Conservation (phyloP, 2,888 invertebrate genomes). For the Spodoptera exigua region DNA sequence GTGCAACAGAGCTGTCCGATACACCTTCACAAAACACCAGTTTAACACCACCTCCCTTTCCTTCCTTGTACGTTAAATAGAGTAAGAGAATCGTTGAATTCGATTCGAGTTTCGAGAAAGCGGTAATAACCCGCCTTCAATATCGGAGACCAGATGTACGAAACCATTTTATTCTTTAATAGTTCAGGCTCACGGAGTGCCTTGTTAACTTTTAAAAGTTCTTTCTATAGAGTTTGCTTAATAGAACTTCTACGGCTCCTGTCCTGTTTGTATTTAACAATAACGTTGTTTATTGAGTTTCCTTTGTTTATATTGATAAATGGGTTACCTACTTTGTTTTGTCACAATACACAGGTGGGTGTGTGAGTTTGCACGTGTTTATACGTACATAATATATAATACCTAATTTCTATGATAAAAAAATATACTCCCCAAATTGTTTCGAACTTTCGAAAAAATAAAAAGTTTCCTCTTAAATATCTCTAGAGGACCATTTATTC, state of each 20-base stretch:
- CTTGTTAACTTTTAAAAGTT: conserved; percentile 63
- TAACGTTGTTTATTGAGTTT: conserved; percentile 48
- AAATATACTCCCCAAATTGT: no score
- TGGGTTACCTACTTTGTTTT: neutral
- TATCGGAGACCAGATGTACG: conserved; percentile 60
- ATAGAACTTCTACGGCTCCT: conserved; percentile 51
- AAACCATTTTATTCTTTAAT: conserved; percentile 66
- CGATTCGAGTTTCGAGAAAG: conserved; percentile 32
- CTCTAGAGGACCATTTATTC: no score
- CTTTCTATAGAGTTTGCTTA: conserved; percentile 55
- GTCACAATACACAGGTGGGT: no score
- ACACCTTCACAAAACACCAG: conserved; percentile 34
- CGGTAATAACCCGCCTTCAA: conserved; percentile 52
- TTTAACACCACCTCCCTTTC: conserved; percentile 28
- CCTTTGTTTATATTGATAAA: conserved; percentile 42
- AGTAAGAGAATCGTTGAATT: conserved; percentile 13
- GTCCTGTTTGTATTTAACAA: conserved; percentile 52
- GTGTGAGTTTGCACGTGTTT: no score
- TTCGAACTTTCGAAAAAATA: no score
- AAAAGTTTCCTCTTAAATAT: no score
- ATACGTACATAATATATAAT: no score
- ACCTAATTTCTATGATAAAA: no score
- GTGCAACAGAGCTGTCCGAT: conserved; percentile 46
- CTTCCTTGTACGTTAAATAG: conserved; percentile 15
- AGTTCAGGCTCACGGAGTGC: conserved; percentile 55